Evolutionary conservation across 2,888 invertebrate species (phyloP), one percentile per base, ranked within the genome.

Genomic region (Brachylomia viminalis): DNA sequence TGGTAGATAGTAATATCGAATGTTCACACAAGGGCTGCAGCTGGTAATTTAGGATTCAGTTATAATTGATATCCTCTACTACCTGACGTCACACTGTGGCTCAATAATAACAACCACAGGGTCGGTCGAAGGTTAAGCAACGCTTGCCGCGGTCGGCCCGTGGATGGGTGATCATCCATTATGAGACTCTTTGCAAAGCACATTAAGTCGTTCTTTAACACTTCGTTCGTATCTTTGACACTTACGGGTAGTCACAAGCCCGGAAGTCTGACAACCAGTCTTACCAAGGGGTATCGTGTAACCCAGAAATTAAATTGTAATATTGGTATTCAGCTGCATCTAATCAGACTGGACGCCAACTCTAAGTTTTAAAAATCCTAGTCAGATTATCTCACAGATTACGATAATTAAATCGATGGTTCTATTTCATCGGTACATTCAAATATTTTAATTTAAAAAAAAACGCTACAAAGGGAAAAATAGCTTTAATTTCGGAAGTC

Each of bases 1-100:
- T 79, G 38, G 27, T n/a, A 38, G 30, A 71, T 54, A 47, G 52
- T 71, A 47, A 23, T 70, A 61, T 8, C 13, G 56, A 4, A 17
- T 52, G 11, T 45, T n/a, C 27, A 52, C 45, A 65, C 49, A 78
- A 59, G 80, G 56, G 45, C 33, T 7, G 20, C 58, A 15, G 27
- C 33, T 65, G 38, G 67, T 45, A 17, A 59, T 52, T 45, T 17
- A 30, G 6, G 4, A 59, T 68, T 49, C 42, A 54, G 7, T 15
- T n/a, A 38, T 45, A 45, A 3, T 20, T 5, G n/a, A n/a, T n/a
- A n/a, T n/a, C n/a, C n/a, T n/a, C n/a, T 17, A 15, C 1, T n/a
- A 74, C 38, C 3, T n/a, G 17, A 17, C n/a, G 11, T 20, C 13
- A 15, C 4, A n/a, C 72, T 20, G 1, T 54, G 13, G 45, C 13